Percentiles rank a stretch among this genome's conserved stretches.
phyloP scores from a whole-genome alignment of 2,113 vertebrate genomes.

The Colaptes auratus region DNA sequence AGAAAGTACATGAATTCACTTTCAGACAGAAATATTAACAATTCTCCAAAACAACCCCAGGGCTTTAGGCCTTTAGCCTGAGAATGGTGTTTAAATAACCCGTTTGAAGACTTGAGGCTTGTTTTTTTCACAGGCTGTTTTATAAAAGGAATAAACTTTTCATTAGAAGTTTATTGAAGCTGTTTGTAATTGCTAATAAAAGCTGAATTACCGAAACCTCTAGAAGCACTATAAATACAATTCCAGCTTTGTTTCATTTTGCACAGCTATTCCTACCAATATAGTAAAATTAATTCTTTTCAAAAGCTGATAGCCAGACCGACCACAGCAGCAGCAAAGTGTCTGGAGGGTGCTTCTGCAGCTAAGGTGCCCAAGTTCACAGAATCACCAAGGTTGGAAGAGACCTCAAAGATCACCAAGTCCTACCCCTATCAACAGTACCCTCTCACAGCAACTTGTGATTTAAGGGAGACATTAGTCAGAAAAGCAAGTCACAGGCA shows the following conservation, averaged over 20 bases:
- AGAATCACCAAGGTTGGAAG: too few species aligned
- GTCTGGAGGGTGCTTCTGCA: background rate
- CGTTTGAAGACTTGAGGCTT: background rate
- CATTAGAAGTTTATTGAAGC: conserved; percentile 18
- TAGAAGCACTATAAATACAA: background rate
- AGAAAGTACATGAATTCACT: background rate
- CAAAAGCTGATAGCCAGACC: background rate
- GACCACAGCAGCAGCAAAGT: background rate
- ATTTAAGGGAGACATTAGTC: background rate
- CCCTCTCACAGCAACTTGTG: background rate
- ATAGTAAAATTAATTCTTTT: background rate
- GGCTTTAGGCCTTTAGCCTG: background rate
- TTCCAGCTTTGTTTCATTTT: background rate
- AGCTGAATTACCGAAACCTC: background rate
- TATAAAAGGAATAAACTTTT: conserved; percentile 24
- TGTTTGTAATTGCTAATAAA: conserved; percentile 46
- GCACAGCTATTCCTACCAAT: background rate
- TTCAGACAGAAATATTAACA: background rate
- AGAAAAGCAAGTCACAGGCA: background rate
- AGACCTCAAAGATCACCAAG: too few species aligned
- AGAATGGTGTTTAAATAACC: background rate
- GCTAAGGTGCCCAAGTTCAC: background rate
- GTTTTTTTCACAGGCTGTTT: background rate
- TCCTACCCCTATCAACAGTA: too few species aligned
- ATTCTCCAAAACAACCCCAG: background rate